Base-by-base conservation (phyloP, 1,140 invertebrate genomes). In the Venustaconcha ellipsiformis region DNA sequence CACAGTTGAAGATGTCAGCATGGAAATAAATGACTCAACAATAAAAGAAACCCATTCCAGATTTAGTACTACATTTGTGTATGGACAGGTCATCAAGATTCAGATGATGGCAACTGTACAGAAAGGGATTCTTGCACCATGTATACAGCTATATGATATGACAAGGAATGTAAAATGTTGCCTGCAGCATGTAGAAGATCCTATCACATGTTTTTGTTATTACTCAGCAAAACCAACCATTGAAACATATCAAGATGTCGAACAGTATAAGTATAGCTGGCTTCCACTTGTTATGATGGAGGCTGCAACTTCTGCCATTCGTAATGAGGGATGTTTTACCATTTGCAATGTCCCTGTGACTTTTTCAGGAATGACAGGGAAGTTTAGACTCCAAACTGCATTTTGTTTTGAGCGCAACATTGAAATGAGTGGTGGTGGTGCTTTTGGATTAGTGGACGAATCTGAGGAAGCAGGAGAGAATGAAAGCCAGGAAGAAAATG, bases 231-330 rank as follows among this genome's bases (percentile, higher is more conserved):
- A 60, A 14, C 58, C 58, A 3, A 75, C 74, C 14, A 30, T 20
- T 13, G 70, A 78, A 37, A 67, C 56, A 20, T 79, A 79, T 62
- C 13, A 48, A 23, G 55, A 18, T n/a, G 67, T 78, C 5, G 70
- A 69, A 69, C 64, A 77, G 2, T 83, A 83, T 74, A 30, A 67
- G 14, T 26, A 75, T n/a, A 67, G 71, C 26, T 81, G 77, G 81
- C 30, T 76, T 18, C 72, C 81, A 1, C n/a, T 83, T 6, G 66
- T 81, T 23, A 57, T 78, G 57, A 80, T 83, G 79, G 79, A 83
- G 67, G 77, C 81, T 15, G 81, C 81, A 0, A 59, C 37, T 20
- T 60, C 57, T 15, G 68, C 74, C 15, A 79, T 71, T 15, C 23
- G 37, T 4, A 70, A 73, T 18, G 71, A 70, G 23, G 79, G 76